phyloP scores from a whole-genome alignment of 2,888 invertebrate species.

The Chloromyia formosa region DNA sequence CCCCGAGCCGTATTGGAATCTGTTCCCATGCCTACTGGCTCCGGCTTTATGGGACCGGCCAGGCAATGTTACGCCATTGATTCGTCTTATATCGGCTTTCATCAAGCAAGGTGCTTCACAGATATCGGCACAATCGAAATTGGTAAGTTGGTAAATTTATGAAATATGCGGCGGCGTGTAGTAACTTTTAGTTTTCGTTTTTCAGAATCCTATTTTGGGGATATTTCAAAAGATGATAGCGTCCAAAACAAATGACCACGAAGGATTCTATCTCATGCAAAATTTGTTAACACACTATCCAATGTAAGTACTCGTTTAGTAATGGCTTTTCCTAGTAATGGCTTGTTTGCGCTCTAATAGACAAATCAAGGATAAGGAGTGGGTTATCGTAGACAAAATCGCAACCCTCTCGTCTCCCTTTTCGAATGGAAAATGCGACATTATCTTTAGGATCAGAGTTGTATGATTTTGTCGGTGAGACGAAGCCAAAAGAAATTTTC shows the following conservation, averaged over 20 bases:
- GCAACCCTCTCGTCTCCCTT: no score
- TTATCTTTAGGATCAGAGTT: no score
- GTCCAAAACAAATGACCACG: slow-evolving; percentile 94
- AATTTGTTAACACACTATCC: slow-evolving; percentile 85
- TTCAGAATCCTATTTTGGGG: slow-evolving; percentile 83
- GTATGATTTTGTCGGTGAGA: no score
- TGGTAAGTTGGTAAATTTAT: slow-evolving; percentile 67
- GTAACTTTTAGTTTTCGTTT: slow-evolving; percentile 19
- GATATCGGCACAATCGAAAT: slow-evolving; percentile 74
- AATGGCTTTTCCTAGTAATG: no score
- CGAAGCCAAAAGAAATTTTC: no score
- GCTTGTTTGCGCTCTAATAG: no score
- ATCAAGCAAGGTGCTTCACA: slow-evolving; percentile 76
- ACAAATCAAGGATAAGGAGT: background rate
- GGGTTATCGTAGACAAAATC: background rate
- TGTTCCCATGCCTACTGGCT: slow-evolving; percentile 89
- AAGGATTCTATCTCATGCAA: slow-evolving; percentile 92
- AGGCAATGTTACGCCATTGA: slow-evolving; percentile 93
- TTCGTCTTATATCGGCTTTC: slow-evolving; percentile 89
- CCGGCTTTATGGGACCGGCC: slow-evolving; percentile 93
- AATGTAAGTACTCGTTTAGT: slow-evolving; percentile 68
- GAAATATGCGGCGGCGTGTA: slow-evolving; percentile 4
- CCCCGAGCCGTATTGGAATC: slow-evolving; percentile 85
- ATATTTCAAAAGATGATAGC: slow-evolving; percentile 97
- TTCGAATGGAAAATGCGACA: no score